These are phyloP conservation scores for Coilia nasus DNA, from an alignment of 2,797 vertebrate genomes.

Conservation along the genomic window DNA sequence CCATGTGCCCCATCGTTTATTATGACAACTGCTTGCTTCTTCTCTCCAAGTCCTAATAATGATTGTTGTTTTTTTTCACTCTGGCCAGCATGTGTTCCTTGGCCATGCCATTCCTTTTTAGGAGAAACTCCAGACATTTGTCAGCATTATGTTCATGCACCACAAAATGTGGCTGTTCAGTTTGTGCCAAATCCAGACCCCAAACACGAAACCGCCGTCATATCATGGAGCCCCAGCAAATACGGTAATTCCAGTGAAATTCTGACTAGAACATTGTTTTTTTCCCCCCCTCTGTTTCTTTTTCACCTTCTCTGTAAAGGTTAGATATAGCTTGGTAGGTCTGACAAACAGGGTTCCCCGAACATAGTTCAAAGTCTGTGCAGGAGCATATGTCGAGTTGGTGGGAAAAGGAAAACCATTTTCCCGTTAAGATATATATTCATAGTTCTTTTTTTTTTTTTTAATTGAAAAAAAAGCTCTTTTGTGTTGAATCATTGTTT, in stretches of 20 bases:
- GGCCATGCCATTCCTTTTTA: constrained; percentile 72
- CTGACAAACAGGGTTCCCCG: neutral
- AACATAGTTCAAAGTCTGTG: neutral
- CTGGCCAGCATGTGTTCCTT: constrained; percentile 73
- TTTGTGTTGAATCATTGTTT: constrained; percentile 20
- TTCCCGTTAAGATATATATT: neutral
- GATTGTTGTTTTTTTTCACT: neutral
- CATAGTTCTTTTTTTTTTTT: constrained; percentile 14
- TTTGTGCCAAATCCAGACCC: constrained; percentile 57
- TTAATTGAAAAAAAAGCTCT: no score
- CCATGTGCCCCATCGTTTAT: neutral
- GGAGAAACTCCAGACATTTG: constrained; percentile 66
- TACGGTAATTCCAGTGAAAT: constrained; percentile 66
- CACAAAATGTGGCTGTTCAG: constrained; percentile 67
- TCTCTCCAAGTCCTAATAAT: neutral
- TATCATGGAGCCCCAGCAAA: constrained; percentile 77
- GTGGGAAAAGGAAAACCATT: neutral
- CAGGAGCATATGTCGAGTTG: neutral
- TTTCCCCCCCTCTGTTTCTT: no score
- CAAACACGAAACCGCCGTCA: constrained; percentile 63
- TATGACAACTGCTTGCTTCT: neutral
- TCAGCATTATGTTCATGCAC: constrained; percentile 74
- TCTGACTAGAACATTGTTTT: neutral
- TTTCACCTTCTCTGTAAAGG: neutral
- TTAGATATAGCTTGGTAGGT: neutral